A percentile compares a stretch with the other conserved stretches of the same genome.
These are phyloP conservation scores for Cryptoblepharus egeriae DNA, from an alignment of 2,797 vertebrate genomes.

Conservation along the genomic window DNA sequence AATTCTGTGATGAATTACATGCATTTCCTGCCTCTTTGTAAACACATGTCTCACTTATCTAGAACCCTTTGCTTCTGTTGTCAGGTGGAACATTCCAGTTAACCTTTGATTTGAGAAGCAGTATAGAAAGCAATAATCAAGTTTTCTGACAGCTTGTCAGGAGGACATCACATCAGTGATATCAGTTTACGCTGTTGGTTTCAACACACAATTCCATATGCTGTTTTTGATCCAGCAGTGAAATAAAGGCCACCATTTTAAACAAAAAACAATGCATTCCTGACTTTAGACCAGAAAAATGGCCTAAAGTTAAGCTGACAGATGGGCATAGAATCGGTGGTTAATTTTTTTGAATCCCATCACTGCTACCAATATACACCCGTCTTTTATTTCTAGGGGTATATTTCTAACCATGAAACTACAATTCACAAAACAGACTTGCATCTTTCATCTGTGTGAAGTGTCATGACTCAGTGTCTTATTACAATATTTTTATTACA, in stretches of 20 bases:
- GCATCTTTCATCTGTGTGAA: too few species aligned
- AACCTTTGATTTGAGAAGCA: not conserved
- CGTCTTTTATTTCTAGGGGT: too few species aligned
- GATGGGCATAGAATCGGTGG: too few species aligned
- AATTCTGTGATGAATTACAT: slow-evolving; percentile 29
- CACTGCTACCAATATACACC: too few species aligned
- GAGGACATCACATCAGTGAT: not conserved
- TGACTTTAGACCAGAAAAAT: too few species aligned
- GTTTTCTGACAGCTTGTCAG: not conserved
- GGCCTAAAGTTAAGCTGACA: too few species aligned
- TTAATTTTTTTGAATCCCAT: too few species aligned
- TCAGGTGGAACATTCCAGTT: not conserved
- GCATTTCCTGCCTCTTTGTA: not conserved
- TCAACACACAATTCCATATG: not conserved
- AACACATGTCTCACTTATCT: not conserved
- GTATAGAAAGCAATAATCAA: not conserved
- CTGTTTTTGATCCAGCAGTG: not conserved
- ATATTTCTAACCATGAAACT: too few species aligned
- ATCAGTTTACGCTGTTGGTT: not conserved
- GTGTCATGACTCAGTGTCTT: too few species aligned
- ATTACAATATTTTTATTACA: too few species aligned
- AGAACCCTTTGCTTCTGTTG: not conserved
- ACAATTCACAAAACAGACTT: too few species aligned
- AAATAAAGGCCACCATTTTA: not conserved
- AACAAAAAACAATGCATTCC: too few species aligned